Evolutionary conservation across 2,797 vertebrate species (phyloP).

Genomic region (Crenuchus spilurus): DNA sequence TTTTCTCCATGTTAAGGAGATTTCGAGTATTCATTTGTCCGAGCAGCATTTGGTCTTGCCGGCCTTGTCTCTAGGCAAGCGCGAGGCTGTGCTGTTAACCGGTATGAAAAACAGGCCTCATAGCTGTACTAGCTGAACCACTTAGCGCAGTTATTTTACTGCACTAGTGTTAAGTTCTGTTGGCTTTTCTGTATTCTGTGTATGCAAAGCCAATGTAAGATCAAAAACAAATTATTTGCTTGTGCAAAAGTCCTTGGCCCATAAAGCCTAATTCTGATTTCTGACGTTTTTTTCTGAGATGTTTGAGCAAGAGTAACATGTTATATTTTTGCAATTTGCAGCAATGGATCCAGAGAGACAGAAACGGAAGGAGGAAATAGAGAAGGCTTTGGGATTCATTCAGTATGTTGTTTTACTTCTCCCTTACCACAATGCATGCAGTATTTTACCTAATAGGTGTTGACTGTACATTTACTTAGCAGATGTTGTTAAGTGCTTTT

Average conservation of each 20-base stretch:
- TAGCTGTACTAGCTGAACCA: background rate
- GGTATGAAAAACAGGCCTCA: slow-evolving; percentile 9
- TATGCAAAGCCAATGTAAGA: no score
- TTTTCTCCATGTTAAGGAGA: background rate
- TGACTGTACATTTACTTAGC: background rate
- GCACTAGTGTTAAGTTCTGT: no score
- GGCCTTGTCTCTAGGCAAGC: slow-evolving; percentile 8
- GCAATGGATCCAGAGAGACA: slow-evolving; percentile 87
- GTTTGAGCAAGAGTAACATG: background rate
- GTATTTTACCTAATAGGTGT: background rate
- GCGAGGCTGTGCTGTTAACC: background rate
- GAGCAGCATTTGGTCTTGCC: background rate
- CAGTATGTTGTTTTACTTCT: slow-evolving; percentile 81
- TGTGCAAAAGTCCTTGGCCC: no score
- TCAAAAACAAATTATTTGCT: no score
- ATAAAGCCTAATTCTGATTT: no score
- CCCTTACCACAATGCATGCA: background rate
- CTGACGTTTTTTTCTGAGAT: background rate
- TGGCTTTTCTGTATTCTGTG: no score
- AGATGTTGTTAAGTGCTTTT: background rate
- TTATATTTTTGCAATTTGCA: slow-evolving; percentile 29
- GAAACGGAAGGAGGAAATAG: slow-evolving; percentile 94
- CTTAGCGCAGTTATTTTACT: background rate
- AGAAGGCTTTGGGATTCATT: slow-evolving; percentile 96
- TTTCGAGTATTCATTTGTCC: background rate